These are phyloP conservation scores for Drosophila bocqueti DNA, from an alignment of 1,140 invertebrate species.

Conservation along the genomic window DNA sequence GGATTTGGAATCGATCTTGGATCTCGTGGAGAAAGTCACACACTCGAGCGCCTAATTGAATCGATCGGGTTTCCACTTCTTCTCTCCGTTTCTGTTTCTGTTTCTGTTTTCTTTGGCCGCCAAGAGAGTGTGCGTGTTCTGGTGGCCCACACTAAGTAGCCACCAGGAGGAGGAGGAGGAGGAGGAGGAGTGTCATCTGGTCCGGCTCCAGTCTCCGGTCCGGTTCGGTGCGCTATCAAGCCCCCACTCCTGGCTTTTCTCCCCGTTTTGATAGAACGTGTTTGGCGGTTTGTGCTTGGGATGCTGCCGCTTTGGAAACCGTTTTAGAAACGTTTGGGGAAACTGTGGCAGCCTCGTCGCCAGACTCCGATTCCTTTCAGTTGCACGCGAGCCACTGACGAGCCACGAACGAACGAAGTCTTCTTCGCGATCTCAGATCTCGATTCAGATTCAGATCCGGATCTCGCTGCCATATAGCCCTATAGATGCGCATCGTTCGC, in stretches of 20 bases:
- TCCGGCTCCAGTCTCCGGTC: slow-evolving; percentile 17
- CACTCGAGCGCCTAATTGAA: slow-evolving; percentile 38
- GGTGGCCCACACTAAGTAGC: slow-evolving; percentile 41
- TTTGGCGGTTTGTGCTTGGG: slow-evolving; percentile 27
- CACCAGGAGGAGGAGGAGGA: slow-evolving; percentile 10
- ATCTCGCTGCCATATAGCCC: not conserved
- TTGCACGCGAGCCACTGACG: slow-evolving; percentile 66
- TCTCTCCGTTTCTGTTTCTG: not conserved
- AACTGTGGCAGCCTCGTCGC: slow-evolving; percentile 52
- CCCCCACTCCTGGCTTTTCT: slow-evolving; percentile 4
- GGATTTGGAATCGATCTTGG: slow-evolving; percentile 6
- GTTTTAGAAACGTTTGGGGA: slow-evolving; percentile 61
- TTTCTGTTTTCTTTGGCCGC: not conserved
- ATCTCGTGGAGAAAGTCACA: slow-evolving; percentile 45
- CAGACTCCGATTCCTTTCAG: slow-evolving; percentile 71
- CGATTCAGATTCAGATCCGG: slow-evolving; percentile 6
- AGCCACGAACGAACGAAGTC: not conserved
- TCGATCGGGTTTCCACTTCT: slow-evolving; percentile 49
- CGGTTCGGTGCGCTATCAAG: slow-evolving; percentile 5
- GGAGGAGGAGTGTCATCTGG: slow-evolving; percentile 47
- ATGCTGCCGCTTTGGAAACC: slow-evolving; percentile 28
- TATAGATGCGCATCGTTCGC: slow-evolving; percentile 80
- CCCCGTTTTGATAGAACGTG: slow-evolving; percentile 42
- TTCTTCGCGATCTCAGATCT: slow-evolving; percentile 24
- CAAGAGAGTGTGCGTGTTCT: slow-evolving; percentile 28